Evolutionary conservation across 1,140 invertebrate genomes (phyloP), one percentile per base, ranked within the genome.

Genomic region (Galleria mellonella): DNA sequence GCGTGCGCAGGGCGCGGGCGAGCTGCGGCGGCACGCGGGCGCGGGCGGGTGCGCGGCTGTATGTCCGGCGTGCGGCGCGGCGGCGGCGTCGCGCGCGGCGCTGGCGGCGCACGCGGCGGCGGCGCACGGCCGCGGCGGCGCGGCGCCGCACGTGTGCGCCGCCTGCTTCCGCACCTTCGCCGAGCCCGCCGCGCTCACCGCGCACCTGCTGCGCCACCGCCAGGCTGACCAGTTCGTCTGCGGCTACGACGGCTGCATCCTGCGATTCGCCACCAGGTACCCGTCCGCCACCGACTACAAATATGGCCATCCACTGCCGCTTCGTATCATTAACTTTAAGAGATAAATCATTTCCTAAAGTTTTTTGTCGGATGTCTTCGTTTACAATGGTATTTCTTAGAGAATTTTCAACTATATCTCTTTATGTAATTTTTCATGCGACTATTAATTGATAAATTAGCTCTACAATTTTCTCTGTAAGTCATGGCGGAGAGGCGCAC

Each of bases 171-270:
- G 41, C 38, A 30, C 38, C 32, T 45, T 53, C 14, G 31, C 32
- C 9, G 29, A 42, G 36, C 38, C 45, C 5, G 65, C 55, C 17
- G 42, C 49, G 38, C 51, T 63, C 29, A 44, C 57, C 9, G 68
- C 70, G 23, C 78, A 83, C 51, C 39, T 45, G 51, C 61, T 75
- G 15, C 36, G 55, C 5, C 79, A 83, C 58, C 49, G 76, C 12
- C 69, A 62, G 50, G 71, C 70, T 13, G 55, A 65, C 35, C 67
- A 72, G 9, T 81, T 73, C 57, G 61, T 83, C 12, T 81, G 79
- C 51, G 79, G 79, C 0, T 77, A 75, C 48, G 71, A 71, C 43
- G 61, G 57, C n/a, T 81, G 74, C 55, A 74, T 77, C 14, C 55
- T 83, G 55, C 61, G 79, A 12, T 83, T 81, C 48, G 62, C 56